A percentile compares a stretch with the other conserved stretches of the same genome.
Conservation (phyloP, 2,113 vertebrate genomes). For the Pelodiscus sinensis region DNA sequence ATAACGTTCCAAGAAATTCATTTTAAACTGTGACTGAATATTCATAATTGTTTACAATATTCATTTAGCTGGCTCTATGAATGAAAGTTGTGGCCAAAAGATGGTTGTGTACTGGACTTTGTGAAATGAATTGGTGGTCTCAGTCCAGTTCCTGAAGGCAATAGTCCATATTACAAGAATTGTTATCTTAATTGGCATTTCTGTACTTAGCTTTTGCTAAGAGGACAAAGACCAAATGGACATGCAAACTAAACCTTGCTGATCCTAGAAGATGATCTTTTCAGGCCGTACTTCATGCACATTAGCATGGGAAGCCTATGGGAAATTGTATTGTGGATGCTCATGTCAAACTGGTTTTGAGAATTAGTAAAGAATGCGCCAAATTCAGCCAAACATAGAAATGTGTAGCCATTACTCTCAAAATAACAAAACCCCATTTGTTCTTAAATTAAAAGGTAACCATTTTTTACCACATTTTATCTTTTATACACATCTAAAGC, state of each 20-base stretch:
- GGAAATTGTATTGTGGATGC: not conserved
- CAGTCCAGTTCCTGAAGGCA: too few species aligned
- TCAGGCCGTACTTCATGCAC: not conserved
- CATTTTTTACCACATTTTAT: not conserved
- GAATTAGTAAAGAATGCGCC: not conserved
- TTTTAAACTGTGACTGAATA: not conserved
- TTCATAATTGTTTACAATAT: not conserved
- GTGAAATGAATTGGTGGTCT: too few species aligned
- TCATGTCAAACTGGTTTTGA: not conserved
- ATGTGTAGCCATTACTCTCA: not conserved
- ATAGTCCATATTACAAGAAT: too few species aligned
- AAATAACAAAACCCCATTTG: not conserved
- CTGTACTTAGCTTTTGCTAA: too few species aligned
- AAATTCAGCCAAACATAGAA: not conserved
- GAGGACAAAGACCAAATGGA: not conserved
- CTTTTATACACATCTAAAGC: not conserved
- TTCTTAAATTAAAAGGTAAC: not conserved
- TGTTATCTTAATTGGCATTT: too few species aligned
- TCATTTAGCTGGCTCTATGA: not conserved
- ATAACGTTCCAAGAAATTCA: not conserved
- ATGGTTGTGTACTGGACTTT: too few species aligned
- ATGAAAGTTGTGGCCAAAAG: not conserved
- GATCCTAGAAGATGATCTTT: not conserved
- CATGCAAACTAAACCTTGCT: not conserved
- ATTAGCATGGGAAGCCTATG: not conserved